Conservation (phyloP, 2,113 vertebrate genomes). For the Casuarius casuarius region DNA sequence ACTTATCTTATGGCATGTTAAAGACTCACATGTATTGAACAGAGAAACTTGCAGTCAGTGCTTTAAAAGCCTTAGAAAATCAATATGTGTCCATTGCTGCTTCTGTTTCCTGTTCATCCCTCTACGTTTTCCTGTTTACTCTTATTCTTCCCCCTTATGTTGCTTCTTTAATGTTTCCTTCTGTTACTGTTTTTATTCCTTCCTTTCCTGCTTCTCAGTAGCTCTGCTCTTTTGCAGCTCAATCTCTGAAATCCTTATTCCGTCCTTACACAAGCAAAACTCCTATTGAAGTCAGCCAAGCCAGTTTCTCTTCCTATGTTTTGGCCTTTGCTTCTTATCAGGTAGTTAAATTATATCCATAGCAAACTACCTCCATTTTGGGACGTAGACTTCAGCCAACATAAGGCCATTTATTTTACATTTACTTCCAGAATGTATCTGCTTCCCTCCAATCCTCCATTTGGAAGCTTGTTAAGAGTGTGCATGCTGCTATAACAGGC, state of each 20-base stretch:
- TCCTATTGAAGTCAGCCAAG: background rate
- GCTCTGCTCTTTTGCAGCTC: background rate
- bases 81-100: background rate
- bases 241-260: background rate
- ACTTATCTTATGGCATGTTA: background rate
- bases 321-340: constrained; percentile 35
- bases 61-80: background rate
- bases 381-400: constrained; percentile 52
- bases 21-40: background rate
- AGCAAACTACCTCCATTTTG: constrained; percentile 35
- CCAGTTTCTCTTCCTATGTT: background rate
- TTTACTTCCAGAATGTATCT: constrained; percentile 48
- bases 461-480: constrained; percentile 59
- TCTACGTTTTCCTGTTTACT: background rate
- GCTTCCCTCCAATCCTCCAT: constrained; percentile 37
- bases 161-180: background rate
- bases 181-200: background rate
- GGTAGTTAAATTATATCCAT: constrained; percentile 8
- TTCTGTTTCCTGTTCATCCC: background rate
- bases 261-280: background rate
- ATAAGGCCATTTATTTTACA: constrained; percentile 53
- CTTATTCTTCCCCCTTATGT: background rate
- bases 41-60: background rate
- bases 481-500: constrained; percentile 45
- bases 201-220: background rate